phyloP scores from a whole-genome alignment of 1,140 invertebrate genomes.

The Tenebrio molitor region DNA sequence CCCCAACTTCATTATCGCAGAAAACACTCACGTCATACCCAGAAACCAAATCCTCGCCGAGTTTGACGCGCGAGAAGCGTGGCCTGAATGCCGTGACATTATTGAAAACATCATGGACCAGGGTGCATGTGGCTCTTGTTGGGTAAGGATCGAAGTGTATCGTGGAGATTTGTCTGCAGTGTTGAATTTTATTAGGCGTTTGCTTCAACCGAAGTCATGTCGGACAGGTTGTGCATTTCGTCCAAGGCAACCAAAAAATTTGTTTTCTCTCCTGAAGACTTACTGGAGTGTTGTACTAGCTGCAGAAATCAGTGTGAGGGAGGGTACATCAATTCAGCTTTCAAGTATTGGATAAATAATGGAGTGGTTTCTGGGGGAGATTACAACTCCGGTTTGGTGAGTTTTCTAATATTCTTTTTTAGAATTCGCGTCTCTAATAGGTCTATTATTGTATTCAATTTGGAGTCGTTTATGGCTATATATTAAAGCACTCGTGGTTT shows the following conservation, averaged over 20 bases:
- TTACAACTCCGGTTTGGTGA: not conserved
- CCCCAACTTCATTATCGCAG: no score
- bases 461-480: no score
- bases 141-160: not conserved
- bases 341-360: not conserved
- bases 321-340: not conserved
- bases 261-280: conserved; percentile 35
- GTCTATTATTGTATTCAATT: no score
- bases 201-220: conserved; percentile 26
- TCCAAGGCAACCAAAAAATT: conserved; percentile 13
- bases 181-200: no score
- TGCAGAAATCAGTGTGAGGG: not conserved
- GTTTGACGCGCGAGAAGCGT: not conserved
- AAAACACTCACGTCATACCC: no score
- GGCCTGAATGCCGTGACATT: conserved; percentile 1
- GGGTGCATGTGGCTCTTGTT: conserved; percentile 6
- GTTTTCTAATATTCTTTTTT: not conserved
- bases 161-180: no score
- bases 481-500: no score
- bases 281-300: conserved; percentile 7
- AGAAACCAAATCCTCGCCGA: no score
- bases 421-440: no score
- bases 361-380: not conserved
- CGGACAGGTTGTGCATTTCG: conserved; percentile 29
- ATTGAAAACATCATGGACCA: conserved; percentile 1